A percentile compares a stretch with the other conserved stretches of the same genome.
phyloP scores from a whole-genome alignment of 2,113 vertebrate genomes.

The Takifugu bimaculatus region DNA sequence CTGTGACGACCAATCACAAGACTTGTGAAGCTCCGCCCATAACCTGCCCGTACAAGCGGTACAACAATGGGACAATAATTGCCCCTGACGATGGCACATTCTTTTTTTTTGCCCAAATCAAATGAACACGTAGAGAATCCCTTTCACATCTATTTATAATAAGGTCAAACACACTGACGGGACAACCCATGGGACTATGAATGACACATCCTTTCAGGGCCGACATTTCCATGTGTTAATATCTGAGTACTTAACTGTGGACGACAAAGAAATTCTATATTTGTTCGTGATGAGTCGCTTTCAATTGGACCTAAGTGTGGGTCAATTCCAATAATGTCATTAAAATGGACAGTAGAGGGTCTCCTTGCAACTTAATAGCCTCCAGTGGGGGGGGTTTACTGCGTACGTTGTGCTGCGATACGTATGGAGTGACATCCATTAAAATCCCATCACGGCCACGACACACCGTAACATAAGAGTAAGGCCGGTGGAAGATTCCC shows the following conservation, averaged over 20 bases:
- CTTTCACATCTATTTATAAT: conserved; percentile 35
- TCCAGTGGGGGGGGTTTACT: conserved; percentile 36
- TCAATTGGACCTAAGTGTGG: conserved; percentile 10
- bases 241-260: background rate
- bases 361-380: conserved; percentile 33
- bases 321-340: too few species aligned
- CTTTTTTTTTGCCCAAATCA: conserved; percentile 25
- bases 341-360: conserved; percentile 44
- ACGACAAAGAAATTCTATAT: background rate
- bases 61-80: conserved; percentile 10
- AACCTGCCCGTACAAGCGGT: background rate
- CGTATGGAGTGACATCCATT: conserved; percentile 70
- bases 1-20: too few species aligned
- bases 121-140: conserved; percentile 31
- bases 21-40: too few species aligned
- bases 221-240: conserved; percentile 45
- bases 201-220: conserved; percentile 30
- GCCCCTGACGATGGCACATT: background rate
- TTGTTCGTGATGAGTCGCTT: background rate
- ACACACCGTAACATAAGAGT: conserved; percentile 79
- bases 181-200: conserved; percentile 32
- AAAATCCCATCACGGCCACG: conserved; percentile 76
- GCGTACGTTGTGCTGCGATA: conserved; percentile 23
- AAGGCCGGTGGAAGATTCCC: conserved; percentile 85
- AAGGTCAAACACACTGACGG: conserved; percentile 32